Conservation (phyloP, 2,113 vertebrate species). For the Agapornis roseicollis region DNA sequence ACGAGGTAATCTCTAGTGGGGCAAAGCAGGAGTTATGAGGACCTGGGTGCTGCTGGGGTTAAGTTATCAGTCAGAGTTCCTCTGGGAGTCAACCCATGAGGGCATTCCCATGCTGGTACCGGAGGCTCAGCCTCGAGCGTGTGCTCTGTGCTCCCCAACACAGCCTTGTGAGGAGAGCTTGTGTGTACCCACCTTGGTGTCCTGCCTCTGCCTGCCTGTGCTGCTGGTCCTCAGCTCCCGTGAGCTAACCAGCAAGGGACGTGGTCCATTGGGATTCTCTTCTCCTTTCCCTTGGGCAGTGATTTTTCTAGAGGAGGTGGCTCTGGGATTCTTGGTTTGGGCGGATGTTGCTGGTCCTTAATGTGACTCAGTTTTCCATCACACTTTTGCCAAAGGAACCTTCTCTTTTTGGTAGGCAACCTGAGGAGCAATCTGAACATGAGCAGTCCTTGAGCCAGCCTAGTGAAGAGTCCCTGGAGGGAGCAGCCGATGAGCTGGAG, state of each 20-base stretch:
- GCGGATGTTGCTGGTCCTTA: not conserved
- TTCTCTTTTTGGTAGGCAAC: conserved; percentile 24
- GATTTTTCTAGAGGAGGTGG: not conserved
- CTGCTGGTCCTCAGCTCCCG: not conserved
- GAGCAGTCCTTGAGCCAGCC: not conserved
- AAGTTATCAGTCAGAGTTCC: not conserved
- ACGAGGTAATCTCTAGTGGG: not conserved
- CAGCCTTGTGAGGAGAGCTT: not conserved
- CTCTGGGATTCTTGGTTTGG: not conserved
- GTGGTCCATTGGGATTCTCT: not conserved
- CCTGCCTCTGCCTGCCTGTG: rapidly evolving
- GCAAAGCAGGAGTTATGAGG: rapidly evolving
- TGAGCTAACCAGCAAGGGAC: not conserved
- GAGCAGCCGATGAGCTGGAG: conserved; percentile 17
- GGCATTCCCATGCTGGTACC: not conserved
- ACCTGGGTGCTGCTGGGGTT: not conserved
- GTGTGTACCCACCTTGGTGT: too few species aligned
- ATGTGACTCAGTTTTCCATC: not conserved
- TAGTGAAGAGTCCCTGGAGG: not conserved
- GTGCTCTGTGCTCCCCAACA: not conserved
- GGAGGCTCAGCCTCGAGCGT: rapidly evolving
- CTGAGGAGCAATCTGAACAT: not conserved
- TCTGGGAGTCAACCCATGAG: not conserved
- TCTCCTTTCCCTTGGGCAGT: not conserved
- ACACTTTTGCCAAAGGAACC: not conserved